Percentiles rank a stretch among this genome's conserved stretches.
phyloP scores from a whole-genome alignment of 2,888 invertebrate genomes.

The Mamestra brassicae region DNA sequence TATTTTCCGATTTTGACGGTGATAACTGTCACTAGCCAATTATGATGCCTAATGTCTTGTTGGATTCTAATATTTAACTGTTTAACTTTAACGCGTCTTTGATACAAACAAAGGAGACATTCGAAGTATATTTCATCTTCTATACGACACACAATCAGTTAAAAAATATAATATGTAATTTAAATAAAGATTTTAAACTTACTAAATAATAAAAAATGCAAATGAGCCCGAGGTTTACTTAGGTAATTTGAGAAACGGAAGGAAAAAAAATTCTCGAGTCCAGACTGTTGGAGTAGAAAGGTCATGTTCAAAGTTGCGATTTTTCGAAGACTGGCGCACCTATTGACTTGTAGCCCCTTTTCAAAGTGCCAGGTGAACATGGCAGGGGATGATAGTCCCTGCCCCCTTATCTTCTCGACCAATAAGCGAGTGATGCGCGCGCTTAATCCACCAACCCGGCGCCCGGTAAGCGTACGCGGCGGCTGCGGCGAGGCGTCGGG shows the following conservation, averaged over 20 bases:
- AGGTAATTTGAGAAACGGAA: neutral
- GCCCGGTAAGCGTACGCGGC: too few relatives aligned
- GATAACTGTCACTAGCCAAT: constrained; percentile 16
- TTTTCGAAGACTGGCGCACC: constrained; percentile 27
- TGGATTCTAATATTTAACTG: constrained; percentile 10
- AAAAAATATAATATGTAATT: neutral
- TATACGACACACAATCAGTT: neutral
- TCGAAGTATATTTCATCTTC: constrained; percentile 3
- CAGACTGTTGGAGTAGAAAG: neutral
- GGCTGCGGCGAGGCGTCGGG: too few relatives aligned
- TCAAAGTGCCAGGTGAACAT: constrained; percentile 10
- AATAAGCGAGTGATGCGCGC: constrained; percentile 53
- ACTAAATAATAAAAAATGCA: neutral
- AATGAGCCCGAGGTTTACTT: neutral
- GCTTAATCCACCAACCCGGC: constrained; percentile 34
- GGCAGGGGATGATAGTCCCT: constrained; percentile 29
- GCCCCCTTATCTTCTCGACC: constrained; percentile 45
- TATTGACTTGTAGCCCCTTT: constrained; percentile 4
- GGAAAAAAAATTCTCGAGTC: neutral
- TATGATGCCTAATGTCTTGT: constrained; percentile 31
- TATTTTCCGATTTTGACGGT: neutral
- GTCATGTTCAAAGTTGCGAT: neutral
- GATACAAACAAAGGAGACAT: neutral
- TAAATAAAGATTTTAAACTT: constrained; percentile 1
- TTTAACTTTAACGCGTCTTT: neutral